phyloP scores from a whole-genome alignment of 2,888 invertebrate genomes.

The Sialis lutaria region DNA sequence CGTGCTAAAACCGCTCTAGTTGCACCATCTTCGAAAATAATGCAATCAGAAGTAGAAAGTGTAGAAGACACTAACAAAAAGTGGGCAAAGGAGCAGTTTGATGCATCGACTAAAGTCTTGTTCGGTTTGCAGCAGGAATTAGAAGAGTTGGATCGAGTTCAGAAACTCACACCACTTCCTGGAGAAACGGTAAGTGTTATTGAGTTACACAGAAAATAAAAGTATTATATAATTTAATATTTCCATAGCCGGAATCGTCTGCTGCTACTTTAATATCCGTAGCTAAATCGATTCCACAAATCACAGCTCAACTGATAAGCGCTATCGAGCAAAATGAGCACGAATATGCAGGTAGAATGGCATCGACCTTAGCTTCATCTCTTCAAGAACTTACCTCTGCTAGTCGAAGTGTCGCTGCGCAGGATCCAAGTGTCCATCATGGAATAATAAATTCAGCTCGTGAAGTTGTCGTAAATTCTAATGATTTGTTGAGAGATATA shows the following conservation, averaged over 20 bases:
- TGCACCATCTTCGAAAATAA: not conserved
- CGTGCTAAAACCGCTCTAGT: slow-evolving; percentile 22
- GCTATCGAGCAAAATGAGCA: slow-evolving; percentile 70
- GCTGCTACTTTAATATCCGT: slow-evolving; percentile 36
- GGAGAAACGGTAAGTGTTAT: slow-evolving; percentile 49
- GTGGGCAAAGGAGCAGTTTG: slow-evolving; percentile 26
- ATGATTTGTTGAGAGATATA: slow-evolving; percentile 65
- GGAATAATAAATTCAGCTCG: slow-evolving; percentile 52
- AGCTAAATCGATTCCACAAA: slow-evolving; percentile 63
- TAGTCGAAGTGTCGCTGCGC: slow-evolving; percentile 54
- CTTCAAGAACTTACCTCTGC: slow-evolving; percentile 52
- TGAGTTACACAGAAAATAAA: not conserved
- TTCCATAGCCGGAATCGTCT: slow-evolving; percentile 32
- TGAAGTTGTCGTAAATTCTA: slow-evolving; percentile 66
- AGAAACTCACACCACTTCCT: slow-evolving; percentile 64
- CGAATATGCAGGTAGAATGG: slow-evolving; percentile 63
- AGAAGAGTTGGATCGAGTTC: slow-evolving; percentile 60
- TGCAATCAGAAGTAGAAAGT: slow-evolving; percentile 1
- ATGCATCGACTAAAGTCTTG: slow-evolving; percentile 72
- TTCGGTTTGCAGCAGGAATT: slow-evolving; percentile 65
- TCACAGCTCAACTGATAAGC: slow-evolving; percentile 71
- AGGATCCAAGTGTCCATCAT: slow-evolving; percentile 32
- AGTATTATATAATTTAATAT: not conserved
- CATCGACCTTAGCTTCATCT: slow-evolving; percentile 62
- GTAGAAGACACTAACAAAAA: not conserved